Base-by-base conservation (phyloP, 2,113 vertebrate species). In the Hiodon tergisus region DNA sequence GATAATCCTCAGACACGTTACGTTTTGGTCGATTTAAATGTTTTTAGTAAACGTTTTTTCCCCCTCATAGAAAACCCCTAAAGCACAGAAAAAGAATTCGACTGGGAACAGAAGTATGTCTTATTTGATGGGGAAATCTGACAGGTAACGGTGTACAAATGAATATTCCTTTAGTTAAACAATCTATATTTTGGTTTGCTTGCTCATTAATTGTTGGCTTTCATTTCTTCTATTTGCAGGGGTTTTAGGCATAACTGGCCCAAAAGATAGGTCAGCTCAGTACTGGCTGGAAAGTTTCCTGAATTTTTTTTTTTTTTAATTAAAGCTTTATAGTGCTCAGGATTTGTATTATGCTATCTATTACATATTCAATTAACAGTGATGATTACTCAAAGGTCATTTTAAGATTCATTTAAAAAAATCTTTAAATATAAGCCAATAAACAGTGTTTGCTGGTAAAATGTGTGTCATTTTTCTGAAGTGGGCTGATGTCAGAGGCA, bases 231-330 rank as follows among this genome's bases (percentile, higher is more conserved):
- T 71, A 62, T 58, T 77, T 68, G 78, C 8, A 99, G 97, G 85
- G 91, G 92, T 74, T 95, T 95, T 69, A 88, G 85, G 13, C 89
- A 95, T 68, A 95, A 92, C 79, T 98, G 97, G 96, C 96, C 97
- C 0, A 96, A 94, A 88, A 98, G 95, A 96, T 98, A 93, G 81
- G 69, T 5, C 9, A 31, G 5, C 47, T 51, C 31, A 0, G 5
- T 11, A 1, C 10, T 59, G 70, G 6, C 50, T 47, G n/a, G 6
- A 57, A 16, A 46, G 59, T 55, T 67, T 75, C 47, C 51, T 68
- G 53, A 53, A 67, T 13, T 17, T 52, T 70, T 63, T 5, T 5
- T 31, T 14, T 17, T 3, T 59, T 16, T 48, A 14, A 74, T 4
- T 62, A 48, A 11, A 71, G 59, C 51, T 62, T 63, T 76, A 54